Evolutionary conservation across 1,140 invertebrate species (phyloP), one percentile per base, ranked within the genome.

Genomic region (Proales similis): DNA sequence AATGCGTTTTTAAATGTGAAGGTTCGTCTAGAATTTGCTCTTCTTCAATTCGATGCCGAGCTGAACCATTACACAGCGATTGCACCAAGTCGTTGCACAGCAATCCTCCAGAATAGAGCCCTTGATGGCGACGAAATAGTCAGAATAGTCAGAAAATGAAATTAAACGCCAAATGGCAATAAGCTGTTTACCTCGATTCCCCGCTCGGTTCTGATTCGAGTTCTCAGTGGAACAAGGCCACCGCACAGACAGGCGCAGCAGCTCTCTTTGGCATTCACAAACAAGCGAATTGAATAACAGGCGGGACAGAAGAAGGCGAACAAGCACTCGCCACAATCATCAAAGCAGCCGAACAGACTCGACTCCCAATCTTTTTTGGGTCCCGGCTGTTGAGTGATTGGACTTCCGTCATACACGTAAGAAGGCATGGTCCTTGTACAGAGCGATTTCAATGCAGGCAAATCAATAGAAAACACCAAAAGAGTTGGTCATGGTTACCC

Each of bases 1-100:
- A n/a, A n/a, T n/a, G n/a, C n/a, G n/a, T n/a, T n/a, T n/a, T n/a
- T n/a, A n/a, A n/a, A n/a, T n/a, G n/a, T n/a, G n/a, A n/a, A n/a
- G n/a, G n/a, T n/a, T n/a, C n/a, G n/a, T n/a, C n/a, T n/a, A n/a
- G n/a, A n/a, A n/a, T 32, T 26, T 38, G 0, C 12, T 57, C 19
- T 57, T 57, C 45, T 57, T 57, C 4, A 57, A 11, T 42, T 57
- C 51, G 19, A 42, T 42, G 3, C 51, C 51, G 36, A 57, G 39
- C 12, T 57, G 51, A 5, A 57, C 38, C 29, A 19, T 22, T n/a
- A 42, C 20, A 42, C 51, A 57, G 12, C 39, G 45, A 42, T 9
- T 3, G 45, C 51, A 57, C 33, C 51, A 57, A 20, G 45, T 20
- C 1, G 45, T 17, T 4, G 22, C 17, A 27, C 36, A 57, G 45